Conservation (phyloP, 2,113 vertebrate species). For the Cebus imitator region DNA sequence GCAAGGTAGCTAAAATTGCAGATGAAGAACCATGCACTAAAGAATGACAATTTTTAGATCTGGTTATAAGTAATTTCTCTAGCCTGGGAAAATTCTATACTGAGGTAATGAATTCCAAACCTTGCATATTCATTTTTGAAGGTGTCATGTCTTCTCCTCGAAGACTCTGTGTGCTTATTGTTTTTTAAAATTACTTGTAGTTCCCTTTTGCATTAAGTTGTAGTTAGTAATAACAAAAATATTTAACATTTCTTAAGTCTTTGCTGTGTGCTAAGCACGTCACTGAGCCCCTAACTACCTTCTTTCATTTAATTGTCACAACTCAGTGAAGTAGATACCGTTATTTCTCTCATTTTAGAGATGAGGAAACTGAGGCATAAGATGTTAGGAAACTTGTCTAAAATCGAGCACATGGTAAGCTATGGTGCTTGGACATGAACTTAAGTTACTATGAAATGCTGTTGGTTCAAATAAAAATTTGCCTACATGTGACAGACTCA, state of each 20-base stretch:
- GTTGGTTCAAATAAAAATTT: neutral
- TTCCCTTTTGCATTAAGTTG: neutral
- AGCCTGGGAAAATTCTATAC: neutral
- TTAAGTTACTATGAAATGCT: neutral
- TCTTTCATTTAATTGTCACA: neutral
- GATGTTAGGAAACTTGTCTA: neutral
- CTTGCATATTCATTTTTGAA: neutral
- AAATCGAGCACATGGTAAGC: neutral
- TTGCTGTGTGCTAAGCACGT: neutral
- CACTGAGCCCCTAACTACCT: neutral
- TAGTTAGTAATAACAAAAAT: neutral
- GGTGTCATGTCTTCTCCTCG: too few relatives aligned
- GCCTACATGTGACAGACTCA: neutral
- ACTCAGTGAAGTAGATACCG: neutral
- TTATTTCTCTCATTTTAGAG: neutral
- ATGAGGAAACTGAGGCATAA: neutral
- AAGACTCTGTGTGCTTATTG: neutral
- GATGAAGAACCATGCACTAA: constrained; percentile 72
- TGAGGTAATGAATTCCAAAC: neutral
- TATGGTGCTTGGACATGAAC: neutral
- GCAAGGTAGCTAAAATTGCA: constrained; percentile 62
- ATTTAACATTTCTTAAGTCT: neutral
- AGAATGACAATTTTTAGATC: constrained; percentile 57
- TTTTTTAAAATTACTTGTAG: neutral
- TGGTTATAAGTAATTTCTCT: neutral